phyloP scores from a whole-genome alignment of 2,797 vertebrate genomes.

The Linurgus olivaceus region DNA sequence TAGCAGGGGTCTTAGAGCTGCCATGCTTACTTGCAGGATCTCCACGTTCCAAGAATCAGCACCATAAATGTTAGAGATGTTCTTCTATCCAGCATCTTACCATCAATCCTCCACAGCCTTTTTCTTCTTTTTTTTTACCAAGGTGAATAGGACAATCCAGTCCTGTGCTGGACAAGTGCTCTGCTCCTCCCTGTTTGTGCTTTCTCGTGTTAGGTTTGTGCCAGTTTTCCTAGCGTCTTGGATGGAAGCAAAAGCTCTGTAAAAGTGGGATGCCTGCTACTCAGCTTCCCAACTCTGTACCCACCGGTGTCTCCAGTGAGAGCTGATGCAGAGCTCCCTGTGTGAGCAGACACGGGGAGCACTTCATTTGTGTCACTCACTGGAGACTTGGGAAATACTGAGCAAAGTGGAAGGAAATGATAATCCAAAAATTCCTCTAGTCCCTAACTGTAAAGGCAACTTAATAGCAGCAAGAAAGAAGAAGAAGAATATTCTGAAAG shows the following conservation, averaged over 20 bases:
- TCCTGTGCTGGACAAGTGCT: not conserved
- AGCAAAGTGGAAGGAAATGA: slow-evolving; percentile 17
- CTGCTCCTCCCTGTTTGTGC: slow-evolving; percentile 36
- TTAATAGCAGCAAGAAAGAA: slow-evolving; percentile 61
- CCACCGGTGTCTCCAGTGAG: not conserved
- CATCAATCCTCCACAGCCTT: not conserved
- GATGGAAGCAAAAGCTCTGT: not conserved
- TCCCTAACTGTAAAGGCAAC: slow-evolving; percentile 54
- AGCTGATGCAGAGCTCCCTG: not conserved
- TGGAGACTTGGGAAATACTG: not conserved
- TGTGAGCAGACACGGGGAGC: not conserved
- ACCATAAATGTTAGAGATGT: slow-evolving; percentile 40
- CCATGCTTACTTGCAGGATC: not conserved
- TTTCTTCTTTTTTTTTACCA: not conserved
- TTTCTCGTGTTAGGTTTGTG: not conserved
- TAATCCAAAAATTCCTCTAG: not conserved
- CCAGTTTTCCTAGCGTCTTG: not conserved
- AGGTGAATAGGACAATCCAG: not conserved
- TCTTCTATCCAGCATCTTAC: not conserved
- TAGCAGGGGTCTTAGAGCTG: slow-evolving; percentile 34
- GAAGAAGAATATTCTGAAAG: slow-evolving; percentile 22
- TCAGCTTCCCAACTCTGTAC: not conserved
- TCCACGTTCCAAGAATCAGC: not conserved
- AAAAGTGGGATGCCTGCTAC: not conserved
- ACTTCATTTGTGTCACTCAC: not conserved